A percentile compares a stretch with the other conserved stretches of the same genome.
phyloP scores from a whole-genome alignment of 2,113 vertebrate genomes.

The Ailurus styani region DNA sequence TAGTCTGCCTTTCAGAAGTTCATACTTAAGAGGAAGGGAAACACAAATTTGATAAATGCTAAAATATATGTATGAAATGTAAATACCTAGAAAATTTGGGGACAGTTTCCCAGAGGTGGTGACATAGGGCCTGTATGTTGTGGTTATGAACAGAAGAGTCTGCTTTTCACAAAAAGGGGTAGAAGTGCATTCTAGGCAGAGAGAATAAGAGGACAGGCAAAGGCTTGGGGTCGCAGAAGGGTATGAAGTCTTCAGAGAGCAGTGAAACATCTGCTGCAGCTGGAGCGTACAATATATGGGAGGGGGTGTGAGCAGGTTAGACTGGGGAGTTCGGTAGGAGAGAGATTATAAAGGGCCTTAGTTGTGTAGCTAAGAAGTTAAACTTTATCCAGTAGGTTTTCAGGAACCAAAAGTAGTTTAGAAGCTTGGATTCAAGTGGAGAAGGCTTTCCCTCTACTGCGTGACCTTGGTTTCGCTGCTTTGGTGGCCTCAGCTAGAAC shows the following conservation, averaged over 20 bases:
- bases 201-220: not conserved
- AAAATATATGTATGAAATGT: not conserved
- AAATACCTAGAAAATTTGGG: not conserved
- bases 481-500: not conserved
- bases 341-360: not conserved
- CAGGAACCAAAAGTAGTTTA: not conserved
- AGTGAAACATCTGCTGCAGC: not conserved
- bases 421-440: not conserved
- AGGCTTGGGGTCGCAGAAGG: not conserved
- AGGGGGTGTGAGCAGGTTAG: not conserved
- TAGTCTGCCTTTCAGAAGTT: not conserved
- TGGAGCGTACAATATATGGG: not conserved
- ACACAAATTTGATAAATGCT: not conserved
- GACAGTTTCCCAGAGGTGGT: not conserved
- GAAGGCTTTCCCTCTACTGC: not conserved
- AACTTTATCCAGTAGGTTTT: not conserved
- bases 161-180: not conserved
- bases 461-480: not conserved
- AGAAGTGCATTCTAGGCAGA: not conserved
- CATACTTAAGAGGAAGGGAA: not conserved
- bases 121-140: not conserved
- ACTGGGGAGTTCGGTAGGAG: not conserved
- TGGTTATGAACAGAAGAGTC: not conserved
- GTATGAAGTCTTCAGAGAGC: not conserved
- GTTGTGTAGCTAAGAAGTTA: not conserved